Evolutionary conservation across 2,888 invertebrate genomes (phyloP).

Genomic region (Volucella bombylans): DNA sequence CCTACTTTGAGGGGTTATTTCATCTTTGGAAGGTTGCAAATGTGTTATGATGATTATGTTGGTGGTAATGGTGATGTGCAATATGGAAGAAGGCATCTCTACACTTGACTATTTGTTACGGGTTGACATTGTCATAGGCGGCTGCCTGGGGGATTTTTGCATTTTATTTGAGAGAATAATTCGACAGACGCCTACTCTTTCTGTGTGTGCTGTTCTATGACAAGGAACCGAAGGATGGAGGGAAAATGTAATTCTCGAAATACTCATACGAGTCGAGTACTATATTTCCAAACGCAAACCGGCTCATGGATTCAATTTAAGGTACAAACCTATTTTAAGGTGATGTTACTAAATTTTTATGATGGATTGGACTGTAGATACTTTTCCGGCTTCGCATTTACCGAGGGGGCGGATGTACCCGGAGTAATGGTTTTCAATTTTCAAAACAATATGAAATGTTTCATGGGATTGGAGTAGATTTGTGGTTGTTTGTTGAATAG

Average conservation of each 20-base stretch:
- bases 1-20: not conserved
- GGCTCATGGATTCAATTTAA: constrained; percentile 27
- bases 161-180: constrained; percentile 60
- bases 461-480: constrained; percentile 26
- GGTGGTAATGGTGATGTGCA: constrained; percentile 60
- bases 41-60: constrained; percentile 47
- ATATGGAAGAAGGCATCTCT: not conserved
- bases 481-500: constrained; percentile 7
- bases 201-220: not conserved
- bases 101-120: constrained; percentile 50
- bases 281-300: not conserved
- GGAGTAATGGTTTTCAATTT: constrained; percentile 23
- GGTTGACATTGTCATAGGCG: constrained; percentile 47
- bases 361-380: not conserved
- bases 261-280: constrained; percentile 1
- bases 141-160: constrained; percentile 6
- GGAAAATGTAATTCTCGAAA: constrained; percentile 38
- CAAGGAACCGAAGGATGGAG: no score
- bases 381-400: not conserved
- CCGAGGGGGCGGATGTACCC: not conserved
- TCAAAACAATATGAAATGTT: constrained; percentile 1
- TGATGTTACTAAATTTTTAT: constrained; percentile 8
- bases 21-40: constrained; percentile 2
- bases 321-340: constrained; percentile 15
- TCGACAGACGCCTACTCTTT: constrained; percentile 25